Evolutionary conservation across 1,140 invertebrate species (phyloP).

Genomic region (Sesamia nonagrioides): DNA sequence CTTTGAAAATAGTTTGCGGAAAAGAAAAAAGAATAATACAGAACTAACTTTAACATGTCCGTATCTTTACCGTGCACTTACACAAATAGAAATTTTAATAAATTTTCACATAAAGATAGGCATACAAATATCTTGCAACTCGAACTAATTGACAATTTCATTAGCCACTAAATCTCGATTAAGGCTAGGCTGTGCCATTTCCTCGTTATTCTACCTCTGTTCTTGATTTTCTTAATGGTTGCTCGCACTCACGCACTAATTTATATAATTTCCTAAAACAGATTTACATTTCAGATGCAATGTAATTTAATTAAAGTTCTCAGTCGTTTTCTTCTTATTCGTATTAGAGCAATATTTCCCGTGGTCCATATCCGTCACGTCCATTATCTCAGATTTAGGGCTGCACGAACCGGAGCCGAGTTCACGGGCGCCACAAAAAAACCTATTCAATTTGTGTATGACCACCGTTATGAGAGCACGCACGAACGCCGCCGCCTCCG

Average conservation of each 20-base stretch:
- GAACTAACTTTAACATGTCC: neutral
- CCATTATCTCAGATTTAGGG: conserved; percentile 80
- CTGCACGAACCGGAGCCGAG: conserved; percentile 67
- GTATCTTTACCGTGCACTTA: neutral
- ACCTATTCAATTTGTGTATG: conserved; percentile 79
- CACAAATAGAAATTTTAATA: conserved; percentile 14
- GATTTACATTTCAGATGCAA: neutral
- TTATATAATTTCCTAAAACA: conserved; percentile 4
- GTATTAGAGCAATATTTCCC: neutral
- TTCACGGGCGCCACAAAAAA: conserved; percentile 74
- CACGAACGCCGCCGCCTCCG: conserved; percentile 69
- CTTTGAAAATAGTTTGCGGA: neutral
- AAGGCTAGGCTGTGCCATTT: conserved; percentile 27
- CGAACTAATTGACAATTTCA: conserved; percentile 34
- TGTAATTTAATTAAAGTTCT: neutral
- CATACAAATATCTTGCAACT: neutral
- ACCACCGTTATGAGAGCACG: conserved; percentile 80
- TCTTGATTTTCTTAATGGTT: conserved; percentile 17
- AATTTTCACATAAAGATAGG: conserved; percentile 15
- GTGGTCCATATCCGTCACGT: conserved; percentile 65
- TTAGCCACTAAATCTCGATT: conserved; percentile 36
- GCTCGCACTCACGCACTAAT: neutral
- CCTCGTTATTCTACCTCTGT: conserved; percentile 18
- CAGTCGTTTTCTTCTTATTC: neutral
- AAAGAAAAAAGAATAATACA: neutral